A percentile compares a stretch with the other conserved stretches of the same genome.
Conservation (phyloP, 2,113 vertebrate species). For the Cyanoderma ruficeps region DNA sequence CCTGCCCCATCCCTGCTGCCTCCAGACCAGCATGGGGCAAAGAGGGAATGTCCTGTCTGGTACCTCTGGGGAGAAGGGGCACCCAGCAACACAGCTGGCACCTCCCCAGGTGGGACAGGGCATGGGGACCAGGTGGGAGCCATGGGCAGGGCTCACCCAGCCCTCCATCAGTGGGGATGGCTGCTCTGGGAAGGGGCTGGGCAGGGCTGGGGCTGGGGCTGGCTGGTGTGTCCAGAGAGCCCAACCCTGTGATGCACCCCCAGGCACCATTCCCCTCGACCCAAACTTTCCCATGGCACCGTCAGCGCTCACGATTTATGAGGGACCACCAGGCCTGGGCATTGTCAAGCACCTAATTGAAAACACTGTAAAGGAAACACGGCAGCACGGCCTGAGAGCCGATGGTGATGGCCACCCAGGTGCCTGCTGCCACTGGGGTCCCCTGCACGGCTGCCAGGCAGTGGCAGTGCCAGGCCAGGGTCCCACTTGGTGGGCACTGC, state of each 20-base stretch:
- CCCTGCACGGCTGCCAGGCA: rapidly evolving
- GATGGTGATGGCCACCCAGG: neutral
- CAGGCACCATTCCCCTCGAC: neutral
- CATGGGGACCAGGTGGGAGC: rapidly evolving
- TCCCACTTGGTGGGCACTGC: neutral
- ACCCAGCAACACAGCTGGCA: rapidly evolving
- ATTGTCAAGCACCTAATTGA: conserved; percentile 46
- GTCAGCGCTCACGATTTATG: neutral
- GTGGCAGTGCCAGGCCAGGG: rapidly evolving
- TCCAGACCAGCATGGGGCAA: no score
- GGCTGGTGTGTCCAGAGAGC: neutral
- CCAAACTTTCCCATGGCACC: neutral
- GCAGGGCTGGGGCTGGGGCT: neutral
- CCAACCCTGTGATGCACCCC: rapidly evolving
- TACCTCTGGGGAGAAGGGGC: neutral
- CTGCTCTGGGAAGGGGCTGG: rapidly evolving
- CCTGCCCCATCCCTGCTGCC: neutral
- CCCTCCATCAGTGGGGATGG: neutral
- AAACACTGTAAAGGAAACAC: conserved; percentile 5
- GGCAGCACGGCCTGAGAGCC: neutral
- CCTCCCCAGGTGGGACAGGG: neutral
- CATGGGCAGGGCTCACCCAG: rapidly evolving
- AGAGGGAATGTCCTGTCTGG: rapidly evolving
- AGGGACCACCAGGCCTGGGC: conserved; percentile 4
- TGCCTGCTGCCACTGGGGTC: neutral